A percentile compares a stretch with the other conserved stretches of the same genome.
phyloP scores from a whole-genome alignment of 2,888 invertebrate genomes.

The Cryptus viduatorius region DNA sequence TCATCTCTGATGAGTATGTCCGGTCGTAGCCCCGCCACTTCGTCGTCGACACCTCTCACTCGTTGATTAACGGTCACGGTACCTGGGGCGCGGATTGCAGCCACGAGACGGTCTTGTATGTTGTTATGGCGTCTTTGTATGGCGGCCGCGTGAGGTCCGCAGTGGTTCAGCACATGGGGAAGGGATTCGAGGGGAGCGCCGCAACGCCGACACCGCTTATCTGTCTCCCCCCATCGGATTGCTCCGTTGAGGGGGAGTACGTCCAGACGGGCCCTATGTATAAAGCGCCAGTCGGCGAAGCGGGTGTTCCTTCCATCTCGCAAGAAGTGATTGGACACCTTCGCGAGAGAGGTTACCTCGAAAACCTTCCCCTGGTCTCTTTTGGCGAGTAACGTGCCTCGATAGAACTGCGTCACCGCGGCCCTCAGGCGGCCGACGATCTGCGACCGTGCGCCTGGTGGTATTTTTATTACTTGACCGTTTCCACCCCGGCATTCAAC shows the following conservation, averaged over 20 bases:
- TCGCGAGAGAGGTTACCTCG: background rate
- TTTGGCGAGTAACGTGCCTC: slow-evolving; percentile 52
- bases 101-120: slow-evolving; percentile 69
- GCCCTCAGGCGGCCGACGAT: background rate
- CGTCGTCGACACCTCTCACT: slow-evolving; percentile 53
- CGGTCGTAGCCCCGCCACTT: slow-evolving; percentile 58
- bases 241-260: background rate
- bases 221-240: slow-evolving; percentile 34
- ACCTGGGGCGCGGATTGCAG: slow-evolving; percentile 60
- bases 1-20: slow-evolving; percentile 72
- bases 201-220: slow-evolving; percentile 76
- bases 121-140: slow-evolving; percentile 74
- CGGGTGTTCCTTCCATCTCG: slow-evolving; percentile 72
- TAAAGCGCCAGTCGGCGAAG: slow-evolving; percentile 83
- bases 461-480: too few species aligned
- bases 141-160: slow-evolving; percentile 67
- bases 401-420: background rate
- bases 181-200: slow-evolving; percentile 75
- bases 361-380: slow-evolving; percentile 69
- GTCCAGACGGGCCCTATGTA: slow-evolving; percentile 75
- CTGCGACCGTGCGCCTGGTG: too few species aligned
- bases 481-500: too few species aligned
- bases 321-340: slow-evolving; percentile 76
- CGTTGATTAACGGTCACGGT: slow-evolving; percentile 63
- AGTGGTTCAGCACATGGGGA: slow-evolving; percentile 75